Evolutionary conservation across 1,140 invertebrate genomes (phyloP).

Genomic region (Akabosia matsudoensis): DNA sequence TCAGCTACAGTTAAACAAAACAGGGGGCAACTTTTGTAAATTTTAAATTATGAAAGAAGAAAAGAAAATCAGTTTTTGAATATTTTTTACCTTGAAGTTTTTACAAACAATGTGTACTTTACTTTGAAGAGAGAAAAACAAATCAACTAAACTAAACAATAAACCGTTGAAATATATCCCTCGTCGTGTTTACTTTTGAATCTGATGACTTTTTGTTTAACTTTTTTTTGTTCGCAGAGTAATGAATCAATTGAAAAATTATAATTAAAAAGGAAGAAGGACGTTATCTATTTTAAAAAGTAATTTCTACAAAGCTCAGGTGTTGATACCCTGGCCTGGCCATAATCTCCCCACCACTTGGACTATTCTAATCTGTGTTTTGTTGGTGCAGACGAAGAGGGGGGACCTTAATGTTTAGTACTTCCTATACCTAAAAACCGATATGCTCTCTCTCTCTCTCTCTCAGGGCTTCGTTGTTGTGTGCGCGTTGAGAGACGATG

Average conservation of each 20-base stretch:
- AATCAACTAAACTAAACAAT: background rate
- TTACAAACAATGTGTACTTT: background rate
- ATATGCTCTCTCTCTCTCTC: no score
- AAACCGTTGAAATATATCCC: background rate
- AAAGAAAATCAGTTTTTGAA: no score
- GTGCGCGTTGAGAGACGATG: background rate
- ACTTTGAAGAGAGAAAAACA: background rate
- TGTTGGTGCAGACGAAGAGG: no score
- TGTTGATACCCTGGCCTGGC: slow-evolving; percentile 22
- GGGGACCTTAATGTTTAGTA: background rate
- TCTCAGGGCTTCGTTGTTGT: no score
- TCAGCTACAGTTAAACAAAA: no score
- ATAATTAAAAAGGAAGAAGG: slow-evolving; percentile 20
- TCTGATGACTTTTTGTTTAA: background rate
- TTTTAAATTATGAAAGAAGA: no score
- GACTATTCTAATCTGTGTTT: background rate
- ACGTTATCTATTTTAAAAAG: background rate
- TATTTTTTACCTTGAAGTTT: no score
- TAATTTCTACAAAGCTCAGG: slow-evolving; percentile 23
- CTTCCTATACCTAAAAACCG: background rate
- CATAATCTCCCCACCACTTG: slow-evolving; percentile 14
- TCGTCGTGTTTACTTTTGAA: background rate
- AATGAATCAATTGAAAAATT: background rate
- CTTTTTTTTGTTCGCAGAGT: no score
- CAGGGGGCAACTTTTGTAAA: no score